Percentiles rank a stretch among this genome's conserved stretches.
phyloP scores from a whole-genome alignment of 2,113 vertebrate genomes.

The Natator depressus region DNA sequence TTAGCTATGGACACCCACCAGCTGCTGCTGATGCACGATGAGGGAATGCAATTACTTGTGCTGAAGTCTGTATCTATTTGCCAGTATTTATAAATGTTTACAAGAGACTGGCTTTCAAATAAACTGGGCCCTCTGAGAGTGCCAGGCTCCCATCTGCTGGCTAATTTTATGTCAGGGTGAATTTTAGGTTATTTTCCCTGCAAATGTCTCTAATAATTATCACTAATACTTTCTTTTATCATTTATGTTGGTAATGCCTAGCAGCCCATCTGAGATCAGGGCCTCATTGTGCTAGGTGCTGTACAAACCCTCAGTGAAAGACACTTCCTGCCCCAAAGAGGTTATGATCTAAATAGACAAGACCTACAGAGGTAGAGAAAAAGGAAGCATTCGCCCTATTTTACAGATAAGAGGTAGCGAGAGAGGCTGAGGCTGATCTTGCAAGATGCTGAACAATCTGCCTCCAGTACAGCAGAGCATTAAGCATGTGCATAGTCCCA shows the following conservation, averaged over 20 bases:
- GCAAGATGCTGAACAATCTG: constrained; percentile 25
- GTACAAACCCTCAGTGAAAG: constrained; percentile 65
- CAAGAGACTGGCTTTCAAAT: constrained; percentile 71
- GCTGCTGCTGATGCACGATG: constrained; percentile 57
- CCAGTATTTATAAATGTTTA: constrained; percentile 74
- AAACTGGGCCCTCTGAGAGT: constrained; percentile 72
- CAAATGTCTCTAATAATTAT: constrained; percentile 67
- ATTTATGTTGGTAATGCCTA: constrained; percentile 64
- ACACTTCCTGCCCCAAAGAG: constrained; percentile 66
- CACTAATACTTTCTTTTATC: constrained; percentile 57
- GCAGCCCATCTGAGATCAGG: constrained; percentile 59
- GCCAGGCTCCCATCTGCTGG: constrained; percentile 76
- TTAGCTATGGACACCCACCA: constrained; percentile 41
- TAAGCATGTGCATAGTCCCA: constrained; percentile 38
- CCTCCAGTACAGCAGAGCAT: constrained; percentile 37
- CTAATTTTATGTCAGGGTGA: constrained; percentile 74
- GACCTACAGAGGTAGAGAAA: constrained; percentile 34
- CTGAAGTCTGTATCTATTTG: constrained; percentile 69
- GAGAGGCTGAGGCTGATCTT: constrained; percentile 32
- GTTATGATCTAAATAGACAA: constrained; percentile 57
- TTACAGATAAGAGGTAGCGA: constrained; percentile 40
- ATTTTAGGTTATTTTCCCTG: constrained; percentile 65
- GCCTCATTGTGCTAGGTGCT: not conserved
- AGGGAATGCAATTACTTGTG: constrained; percentile 58
- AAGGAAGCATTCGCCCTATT: constrained; percentile 37